Base-by-base conservation (phyloP, 2,888 invertebrate genomes). In the Ennomos quercinarius region DNA sequence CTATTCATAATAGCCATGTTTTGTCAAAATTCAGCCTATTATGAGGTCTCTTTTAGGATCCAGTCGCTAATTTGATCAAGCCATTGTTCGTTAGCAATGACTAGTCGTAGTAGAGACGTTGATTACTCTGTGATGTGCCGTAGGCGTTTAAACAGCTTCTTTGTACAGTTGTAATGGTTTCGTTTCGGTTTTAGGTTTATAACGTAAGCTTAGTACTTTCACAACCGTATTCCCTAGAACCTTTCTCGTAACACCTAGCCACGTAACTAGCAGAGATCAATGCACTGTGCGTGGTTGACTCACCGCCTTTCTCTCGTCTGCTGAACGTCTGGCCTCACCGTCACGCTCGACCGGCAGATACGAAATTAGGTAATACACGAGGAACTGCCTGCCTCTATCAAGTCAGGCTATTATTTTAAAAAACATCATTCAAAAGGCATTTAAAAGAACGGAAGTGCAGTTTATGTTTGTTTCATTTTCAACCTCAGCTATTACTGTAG, bases 251-350 rank as follows among this genome's bases (percentile, higher is more conserved):
- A 57, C 39, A 17, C 11, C 48, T 37, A 35, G 60, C 57, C 61
- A 77, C 72, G 79, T 73, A 76, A 77, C 76, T 59, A 67, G 67
- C 64, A 46, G 67, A 73, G 84, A 80, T 80, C 84, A 81, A 73
- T 74, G 80, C 74, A 73, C 74, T 50, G 53, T 60, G 63, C 58
- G 64, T 59, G 50, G 64, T 66, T 76, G 80, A 82, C 71, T 81
- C 81, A 80, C 64, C 64, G 81, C 85, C 89, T 89, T 90, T 89
- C 89, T 84, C 87, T 78, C 78, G 88, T 88, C 88, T 88, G 72
- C 79, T 66, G 76, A 64, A 72, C 76, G 88, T 88, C 88, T 88
- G 84, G 81, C 74, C 66, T 58, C 64, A 50, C 60, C 55, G 62
- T 54, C 57, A 61, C 63, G 66, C 63, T 61, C 48, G 57, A 63